Evolutionary conservation across 2,888 invertebrate genomes (phyloP), one percentile per base, ranked within the genome.

Genomic region (Phaonia tiefii): DNA sequence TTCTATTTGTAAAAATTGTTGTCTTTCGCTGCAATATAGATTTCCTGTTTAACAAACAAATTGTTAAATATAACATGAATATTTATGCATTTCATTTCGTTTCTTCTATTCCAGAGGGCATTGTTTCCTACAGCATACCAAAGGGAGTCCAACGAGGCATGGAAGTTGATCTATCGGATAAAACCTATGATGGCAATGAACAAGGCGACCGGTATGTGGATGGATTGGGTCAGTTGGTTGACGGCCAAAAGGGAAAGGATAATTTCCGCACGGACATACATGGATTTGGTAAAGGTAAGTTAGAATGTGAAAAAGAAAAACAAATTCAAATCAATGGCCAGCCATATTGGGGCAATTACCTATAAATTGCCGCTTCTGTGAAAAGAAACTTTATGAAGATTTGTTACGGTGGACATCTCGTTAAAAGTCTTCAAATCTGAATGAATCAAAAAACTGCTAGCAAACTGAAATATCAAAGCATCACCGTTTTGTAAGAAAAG

Each of bases 151-250:
- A 93, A 81, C 93, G 94, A 87, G 93, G 95, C 72, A 92, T 94
- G 80, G 95, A 95, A 87, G 92, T 96, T 86, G 95, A 96, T 90
- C 92, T 96, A 73, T 93, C 94, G 77, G 96, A 97, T 91, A 92
- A 93, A 84, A 95, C 94, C 25, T 96, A 96, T 91, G 96, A 97
- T 89, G 96, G 96, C 56, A 91, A 91, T 76, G 93, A 94, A 85
- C 93, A 93, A 86, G 92, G 91, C 77, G 93, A 93, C 85, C 92
- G 92, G 84, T 92, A 94, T 84, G 92, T 92, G 81, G 93, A 94
- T 69, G 96, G 96, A 15, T 91, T 96, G 74, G 96, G 97, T 72
- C 96, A 96, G 90, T 92, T 97, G 86, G 93, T 94, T 66, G 96
- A 96, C 89, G 95, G 95, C 17, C 93, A 94, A 85, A 93, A 93